Percentiles rank a stretch among this genome's conserved stretches.
These are phyloP conservation scores for Sebastes paucispinis DNA, from an alignment of 2,797 vertebrate genomes.

Conservation along the genomic window DNA sequence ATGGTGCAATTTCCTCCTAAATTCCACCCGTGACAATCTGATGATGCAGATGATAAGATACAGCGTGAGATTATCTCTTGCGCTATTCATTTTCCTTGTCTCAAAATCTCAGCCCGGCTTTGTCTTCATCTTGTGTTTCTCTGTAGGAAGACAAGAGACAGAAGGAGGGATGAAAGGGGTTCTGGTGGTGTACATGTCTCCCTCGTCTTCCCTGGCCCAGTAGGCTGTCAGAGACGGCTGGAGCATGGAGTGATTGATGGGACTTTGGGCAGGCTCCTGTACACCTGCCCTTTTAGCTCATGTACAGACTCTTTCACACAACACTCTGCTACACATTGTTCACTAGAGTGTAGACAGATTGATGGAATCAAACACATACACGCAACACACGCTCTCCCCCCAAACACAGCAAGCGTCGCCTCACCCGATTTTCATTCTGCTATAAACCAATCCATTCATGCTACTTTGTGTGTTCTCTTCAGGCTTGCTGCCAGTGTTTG, in stretches of 20 bases:
- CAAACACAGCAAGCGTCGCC: slow-evolving; percentile 26
- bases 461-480: slow-evolving; percentile 43
- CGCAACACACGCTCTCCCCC: slow-evolving; percentile 14
- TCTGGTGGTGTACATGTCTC: slow-evolving; percentile 9
- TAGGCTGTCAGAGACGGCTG: slow-evolving; percentile 45
- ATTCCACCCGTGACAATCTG: slow-evolving; percentile 32
- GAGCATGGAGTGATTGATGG: slow-evolving; percentile 61
- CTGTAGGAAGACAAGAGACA: background rate
- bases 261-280: slow-evolving; percentile 33
- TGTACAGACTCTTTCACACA: slow-evolving; percentile 36
- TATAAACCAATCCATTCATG: slow-evolving; percentile 44
- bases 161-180: background rate
- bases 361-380: slow-evolving; percentile 48
- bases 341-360: slow-evolving; percentile 38
- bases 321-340: slow-evolving; percentile 48
- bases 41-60: slow-evolving; percentile 25
- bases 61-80: background rate
- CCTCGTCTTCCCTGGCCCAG: slow-evolving; percentile 21
- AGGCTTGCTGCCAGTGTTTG: slow-evolving; percentile 47
- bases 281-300: slow-evolving; percentile 48
- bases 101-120: background rate
- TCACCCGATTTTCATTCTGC: slow-evolving; percentile 38
- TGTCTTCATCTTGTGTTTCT: slow-evolving; percentile 5
- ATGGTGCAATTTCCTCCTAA: slow-evolving; percentile 20
- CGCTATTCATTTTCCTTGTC: background rate